These are phyloP conservation scores for Andrena marginata DNA, from an alignment of 2,888 invertebrate genomes.

Conservation along the genomic window DNA sequence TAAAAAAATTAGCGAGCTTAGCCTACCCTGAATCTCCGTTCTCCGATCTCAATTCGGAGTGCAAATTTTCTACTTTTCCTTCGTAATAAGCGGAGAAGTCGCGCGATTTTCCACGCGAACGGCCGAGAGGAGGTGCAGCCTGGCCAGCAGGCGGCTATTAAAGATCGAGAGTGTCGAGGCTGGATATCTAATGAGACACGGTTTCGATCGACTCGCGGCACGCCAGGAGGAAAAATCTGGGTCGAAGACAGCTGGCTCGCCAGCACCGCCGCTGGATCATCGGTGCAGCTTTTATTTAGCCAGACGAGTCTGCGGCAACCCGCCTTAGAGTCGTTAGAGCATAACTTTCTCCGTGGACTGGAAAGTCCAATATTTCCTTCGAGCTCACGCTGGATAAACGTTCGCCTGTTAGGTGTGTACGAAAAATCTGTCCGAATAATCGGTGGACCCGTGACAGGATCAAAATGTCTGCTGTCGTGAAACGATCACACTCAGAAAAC, in stretches of 20 bases:
- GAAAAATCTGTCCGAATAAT: not conserved
- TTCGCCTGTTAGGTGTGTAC: not conserved
- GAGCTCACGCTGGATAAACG: slow-evolving; percentile 14
- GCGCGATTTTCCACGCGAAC: not conserved
- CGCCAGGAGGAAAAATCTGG: slow-evolving; percentile 56
- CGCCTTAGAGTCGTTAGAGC: slow-evolving; percentile 59
- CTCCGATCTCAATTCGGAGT: not conserved
- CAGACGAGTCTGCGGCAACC: slow-evolving; percentile 65
- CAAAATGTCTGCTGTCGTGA: no score
- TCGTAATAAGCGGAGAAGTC: not conserved
- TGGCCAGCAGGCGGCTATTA: slow-evolving; percentile 27
- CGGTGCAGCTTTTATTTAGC: slow-evolving; percentile 71
- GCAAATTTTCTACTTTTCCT: not conserved
- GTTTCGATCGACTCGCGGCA: slow-evolving; percentile 10
- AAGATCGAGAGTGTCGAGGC: slow-evolving; percentile 56
- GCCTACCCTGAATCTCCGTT: not conserved
- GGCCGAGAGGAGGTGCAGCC: not conserved
- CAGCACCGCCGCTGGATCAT: slow-evolving; percentile 68
- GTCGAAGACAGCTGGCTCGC: slow-evolving; percentile 46
- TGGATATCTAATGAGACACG: slow-evolving; percentile 4
- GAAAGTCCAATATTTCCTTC: slow-evolving; percentile 74
- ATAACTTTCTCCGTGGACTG: slow-evolving; percentile 78
- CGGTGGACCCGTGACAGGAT: not conserved
- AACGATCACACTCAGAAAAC: not conserved
- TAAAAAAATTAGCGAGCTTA: no score